Percentiles rank a stretch among this genome's conserved stretches.
Conservation (phyloP, 2,113 vertebrate species). For the Phrynosoma platyrhinos region DNA sequence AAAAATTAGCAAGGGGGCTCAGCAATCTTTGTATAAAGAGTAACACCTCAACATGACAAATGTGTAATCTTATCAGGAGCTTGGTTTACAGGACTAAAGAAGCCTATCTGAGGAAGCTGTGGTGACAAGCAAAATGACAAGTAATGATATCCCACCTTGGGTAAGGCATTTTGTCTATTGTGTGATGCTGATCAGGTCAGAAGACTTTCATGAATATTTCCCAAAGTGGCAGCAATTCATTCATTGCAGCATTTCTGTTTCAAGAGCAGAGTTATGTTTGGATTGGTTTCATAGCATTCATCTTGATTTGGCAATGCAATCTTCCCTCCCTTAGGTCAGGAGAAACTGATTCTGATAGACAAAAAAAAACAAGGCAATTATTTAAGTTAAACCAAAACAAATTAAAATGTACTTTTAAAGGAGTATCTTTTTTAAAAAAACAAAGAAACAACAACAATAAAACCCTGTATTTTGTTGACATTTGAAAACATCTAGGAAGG, state of each 20-base stretch:
- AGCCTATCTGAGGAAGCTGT: slow-evolving; percentile 63
- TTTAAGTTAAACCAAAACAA: not conserved
- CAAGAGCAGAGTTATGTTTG: slow-evolving; percentile 56
- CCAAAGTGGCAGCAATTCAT: slow-evolving; percentile 42
- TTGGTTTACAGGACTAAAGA: slow-evolving; percentile 52
- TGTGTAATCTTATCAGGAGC: slow-evolving; percentile 40
- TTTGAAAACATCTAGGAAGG: not conserved
- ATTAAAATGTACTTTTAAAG: not conserved
- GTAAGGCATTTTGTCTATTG: slow-evolving; percentile 69
- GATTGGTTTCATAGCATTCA: slow-evolving; percentile 37
- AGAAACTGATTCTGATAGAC: slow-evolving; percentile 55
- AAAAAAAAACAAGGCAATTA: slow-evolving; percentile 55
- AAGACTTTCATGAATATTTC: slow-evolving; percentile 45
- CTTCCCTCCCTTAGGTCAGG: slow-evolving; percentile 25
- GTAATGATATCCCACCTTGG: slow-evolving; percentile 59
- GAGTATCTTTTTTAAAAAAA: not conserved
- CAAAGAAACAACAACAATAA: not conserved
- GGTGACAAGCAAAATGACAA: slow-evolving; percentile 75
- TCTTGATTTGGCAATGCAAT: slow-evolving; percentile 42
- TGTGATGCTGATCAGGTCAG: slow-evolving; percentile 70
- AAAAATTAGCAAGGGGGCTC: slow-evolving; percentile 27
- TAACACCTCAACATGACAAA: not conserved
- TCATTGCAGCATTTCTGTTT: slow-evolving; percentile 48
- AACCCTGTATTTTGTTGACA: not conserved
- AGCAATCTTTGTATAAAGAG: slow-evolving; percentile 15